Evolutionary conservation across 2,113 vertebrate genomes (phyloP), one percentile per base, ranked within the genome.

Genomic region (Camelus dromedarius): DNA sequence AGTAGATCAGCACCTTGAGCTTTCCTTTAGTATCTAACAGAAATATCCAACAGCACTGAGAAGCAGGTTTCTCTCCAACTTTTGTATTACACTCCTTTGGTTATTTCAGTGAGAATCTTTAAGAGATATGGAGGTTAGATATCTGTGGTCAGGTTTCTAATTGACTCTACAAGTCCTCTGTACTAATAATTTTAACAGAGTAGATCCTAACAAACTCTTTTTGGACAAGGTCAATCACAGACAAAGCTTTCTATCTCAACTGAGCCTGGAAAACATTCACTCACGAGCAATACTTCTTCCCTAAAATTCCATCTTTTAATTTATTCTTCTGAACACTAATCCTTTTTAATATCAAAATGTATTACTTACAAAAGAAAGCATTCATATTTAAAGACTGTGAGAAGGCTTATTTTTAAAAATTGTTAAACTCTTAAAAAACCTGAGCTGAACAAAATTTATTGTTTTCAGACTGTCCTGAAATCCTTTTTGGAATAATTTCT

Each of bases 261-360:
- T 42, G 13, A 85, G 35, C 35, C 64, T 83, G 48, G n/a, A 77
- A 93, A 86, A 42, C 20, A 84, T 48, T 5, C 79, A 56, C 42
- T 93, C 56, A 62, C 18, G 83, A 79, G 24, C 30, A 95, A 11
- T 80, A 88, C 91, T 69, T 84, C 8, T 95, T 91, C 86, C 84
- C 69, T 81, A 67, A 86, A 93, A 93, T 13, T 12, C 58, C 19
- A 38, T 72, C 22, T 81, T 67, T 91, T 38, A 66, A 66, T 11
- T 66, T 70, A 12, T 76, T 75, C 28, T 62, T 87, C 70, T 69
- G 26, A 87, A 58, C 56, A 88, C 5, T 84, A 69, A 32, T 56
- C 64, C 24, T 32, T 88, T 92, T 96, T 80, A 91, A 86, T 96
- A 89, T 52, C 93, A 89, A 92, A 80, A 85, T 58, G 67, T 19